phyloP scores from a whole-genome alignment of 2,888 invertebrate species.

The Pyralis farinalis region DNA sequence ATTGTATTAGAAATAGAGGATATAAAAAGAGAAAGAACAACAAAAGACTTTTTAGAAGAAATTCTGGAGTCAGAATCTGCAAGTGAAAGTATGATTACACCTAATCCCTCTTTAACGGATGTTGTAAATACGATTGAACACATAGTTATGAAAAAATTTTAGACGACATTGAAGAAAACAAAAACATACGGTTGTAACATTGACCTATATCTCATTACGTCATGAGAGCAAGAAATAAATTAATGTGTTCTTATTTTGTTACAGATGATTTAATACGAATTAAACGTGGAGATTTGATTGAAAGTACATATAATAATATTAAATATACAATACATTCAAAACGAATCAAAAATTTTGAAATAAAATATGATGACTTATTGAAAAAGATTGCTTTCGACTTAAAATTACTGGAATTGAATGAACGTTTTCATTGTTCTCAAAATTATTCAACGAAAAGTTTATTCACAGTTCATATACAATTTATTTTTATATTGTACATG shows the following conservation, averaged over 20 bases:
- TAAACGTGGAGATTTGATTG: neutral
- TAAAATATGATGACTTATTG: slow-evolving; percentile 26
- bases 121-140: too few species aligned
- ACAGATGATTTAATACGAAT: slow-evolving; percentile 1
- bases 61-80: slow-evolving; percentile 58
- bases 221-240: neutral
- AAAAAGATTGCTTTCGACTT: slow-evolving; percentile 33
- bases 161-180: too few species aligned
- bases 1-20: slow-evolving; percentile 58
- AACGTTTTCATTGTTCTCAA: slow-evolving; percentile 32
- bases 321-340: neutral
- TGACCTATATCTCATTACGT: neutral
- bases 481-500: neutral
- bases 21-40: slow-evolving; percentile 48
- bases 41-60: slow-evolving; percentile 65
- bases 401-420: slow-evolving; percentile 30
- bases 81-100: slow-evolving; percentile 34
- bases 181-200: neutral
- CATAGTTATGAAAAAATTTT: too few species aligned
- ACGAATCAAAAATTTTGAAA: neutral
- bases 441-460: slow-evolving; percentile 11
- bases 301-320: too few species aligned
- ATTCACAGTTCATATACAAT: neutral
- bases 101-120: too few species aligned
- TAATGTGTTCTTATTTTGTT: neutral